Conservation (phyloP, 2,888 invertebrate species). For the Malachius bipustulatus region DNA sequence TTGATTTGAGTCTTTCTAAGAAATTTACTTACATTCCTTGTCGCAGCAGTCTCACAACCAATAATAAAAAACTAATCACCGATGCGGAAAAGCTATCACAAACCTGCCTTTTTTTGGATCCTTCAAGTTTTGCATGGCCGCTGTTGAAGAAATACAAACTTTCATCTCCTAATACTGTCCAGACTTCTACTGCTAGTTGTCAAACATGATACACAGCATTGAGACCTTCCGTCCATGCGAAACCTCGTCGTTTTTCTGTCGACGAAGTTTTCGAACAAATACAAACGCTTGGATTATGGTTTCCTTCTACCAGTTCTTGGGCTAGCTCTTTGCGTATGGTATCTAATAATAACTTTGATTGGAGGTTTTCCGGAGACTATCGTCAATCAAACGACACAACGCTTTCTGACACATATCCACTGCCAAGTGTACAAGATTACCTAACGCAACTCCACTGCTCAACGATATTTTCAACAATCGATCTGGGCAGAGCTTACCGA, state of each 20-base stretch:
- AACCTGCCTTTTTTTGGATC: background rate
- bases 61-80: no score
- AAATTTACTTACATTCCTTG: no score
- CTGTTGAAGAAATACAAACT: background rate
- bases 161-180: background rate
- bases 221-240: constrained; percentile 1
- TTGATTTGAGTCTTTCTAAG: no score
- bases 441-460: background rate
- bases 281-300: background rate
- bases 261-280: constrained; percentile 5
- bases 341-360: constrained; percentile 19
- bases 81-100: no score
- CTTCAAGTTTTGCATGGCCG: background rate
- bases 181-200: background rate
- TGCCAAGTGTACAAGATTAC: constrained; percentile 10
- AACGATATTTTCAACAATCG: constrained; percentile 15
- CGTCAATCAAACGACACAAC: constrained; percentile 25
- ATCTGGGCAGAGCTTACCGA: constrained; percentile 21
- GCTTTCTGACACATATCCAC: constrained; percentile 28
- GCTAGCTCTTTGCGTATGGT: constrained; percentile 19
- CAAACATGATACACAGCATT: constrained; percentile 4
- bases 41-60: no score
- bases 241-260: background rate
- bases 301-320: constrained; percentile 5
- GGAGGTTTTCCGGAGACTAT: constrained; percentile 32